Evolutionary conservation across 1,140 invertebrate genomes (phyloP).

Genomic region (Oscheius sp.): DNA sequence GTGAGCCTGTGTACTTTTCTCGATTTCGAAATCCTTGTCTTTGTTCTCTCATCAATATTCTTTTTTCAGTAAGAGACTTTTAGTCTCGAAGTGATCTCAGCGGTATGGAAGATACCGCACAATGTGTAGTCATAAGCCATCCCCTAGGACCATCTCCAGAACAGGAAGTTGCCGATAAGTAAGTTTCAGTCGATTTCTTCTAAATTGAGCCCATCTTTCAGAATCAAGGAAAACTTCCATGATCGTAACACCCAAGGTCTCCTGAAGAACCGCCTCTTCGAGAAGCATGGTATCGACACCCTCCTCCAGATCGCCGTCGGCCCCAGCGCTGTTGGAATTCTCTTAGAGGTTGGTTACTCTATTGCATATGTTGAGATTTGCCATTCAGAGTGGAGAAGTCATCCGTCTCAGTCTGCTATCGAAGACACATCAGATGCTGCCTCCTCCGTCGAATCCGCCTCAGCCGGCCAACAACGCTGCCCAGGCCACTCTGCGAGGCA

Average conservation of each 20-base stretch:
- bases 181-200: neutral
- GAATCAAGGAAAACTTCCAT: neutral
- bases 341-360: slow-evolving; percentile 19
- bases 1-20: no score
- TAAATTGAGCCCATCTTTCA: neutral
- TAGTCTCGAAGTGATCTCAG: no score
- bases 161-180: neutral
- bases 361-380: neutral
- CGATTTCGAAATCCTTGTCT: no score
- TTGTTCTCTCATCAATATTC: no score
- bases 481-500: neutral
- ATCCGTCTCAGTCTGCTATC: neutral
- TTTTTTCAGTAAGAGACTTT: no score
- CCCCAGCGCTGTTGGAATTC: slow-evolving; percentile 7
- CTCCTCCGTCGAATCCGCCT: neutral
- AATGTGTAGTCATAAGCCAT: neutral
- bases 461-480: neutral
- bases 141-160: neutral
- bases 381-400: slow-evolving; percentile 3
- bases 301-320: slow-evolving; percentile 19
- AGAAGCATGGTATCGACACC: neutral
- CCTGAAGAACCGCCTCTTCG: neutral
- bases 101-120: neutral
- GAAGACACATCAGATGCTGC: neutral
- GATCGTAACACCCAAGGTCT: neutral